Base-by-base conservation (phyloP, 2,888 invertebrate genomes). In the Watsonalla binaria region DNA sequence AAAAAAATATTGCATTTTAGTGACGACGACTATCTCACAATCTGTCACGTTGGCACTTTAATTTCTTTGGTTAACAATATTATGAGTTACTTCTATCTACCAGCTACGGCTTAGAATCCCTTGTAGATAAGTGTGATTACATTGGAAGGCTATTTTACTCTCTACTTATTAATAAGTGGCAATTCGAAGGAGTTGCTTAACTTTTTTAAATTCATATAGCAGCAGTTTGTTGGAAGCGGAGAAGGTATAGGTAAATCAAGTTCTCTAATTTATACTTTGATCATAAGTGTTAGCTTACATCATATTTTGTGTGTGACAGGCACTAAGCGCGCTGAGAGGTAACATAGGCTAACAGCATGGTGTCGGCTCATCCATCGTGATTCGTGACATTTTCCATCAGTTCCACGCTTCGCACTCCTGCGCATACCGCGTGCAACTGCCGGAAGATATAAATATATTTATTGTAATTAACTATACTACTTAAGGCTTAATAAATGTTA, bases 351-450 rank as follows among this genome's bases (percentile, higher is more conserved):
- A 85, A 83, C 70, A 70, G 54, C 68, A 71, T 66, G 89, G 89
- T 88, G 86, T 78, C 76, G 87, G 88, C 80, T 70, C 79, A 80
- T 80, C 75, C 79, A 80, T 77, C 80, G 73, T 71, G 79, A 74
- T 42, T 66, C 73, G 73, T 71, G 73, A 42, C 70, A 82, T 90
- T 90, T 90, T 90, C 90, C 90, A 90, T 60, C 90, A 89, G 90
- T 86, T 89, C 86, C 87, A 86, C 81, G 70, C 70, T 51, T 66
- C 74, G 68, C 74, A 68, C 64, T 65, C 62, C 60, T 54, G 58
- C 62, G 58, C 60, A 54, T 53, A 46, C 14, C 24, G 66, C 65
- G 82, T 87, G 85, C 81, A 89, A 87, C 87, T 90, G 90, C 87
- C 90, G 90, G 90, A 90, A 90, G 90, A 90, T 79, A 59, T 55